These are phyloP conservation scores for Pelodytes ibericus DNA, from an alignment of 2,797 vertebrate genomes.

Conservation along the genomic window DNA sequence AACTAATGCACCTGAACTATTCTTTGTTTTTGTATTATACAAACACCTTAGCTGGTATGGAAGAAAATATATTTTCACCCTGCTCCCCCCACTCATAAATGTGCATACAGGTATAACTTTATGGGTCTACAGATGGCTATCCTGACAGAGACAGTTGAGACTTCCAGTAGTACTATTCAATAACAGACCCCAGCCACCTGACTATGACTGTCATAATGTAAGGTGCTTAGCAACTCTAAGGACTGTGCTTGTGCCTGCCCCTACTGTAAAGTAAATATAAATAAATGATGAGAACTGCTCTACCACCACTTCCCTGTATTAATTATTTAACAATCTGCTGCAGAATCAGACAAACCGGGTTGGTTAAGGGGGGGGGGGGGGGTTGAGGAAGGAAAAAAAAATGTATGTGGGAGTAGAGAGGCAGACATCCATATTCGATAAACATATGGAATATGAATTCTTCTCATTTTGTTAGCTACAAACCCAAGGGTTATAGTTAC, in stretches of 20 bases:
- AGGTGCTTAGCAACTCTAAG: conserved; percentile 8
- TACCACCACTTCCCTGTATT: conserved; percentile 40
- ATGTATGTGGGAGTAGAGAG: not conserved
- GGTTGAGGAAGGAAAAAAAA: conserved; percentile 18
- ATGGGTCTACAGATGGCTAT: not conserved
- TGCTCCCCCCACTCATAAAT: too few relatives aligned
- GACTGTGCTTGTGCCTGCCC: not conserved
- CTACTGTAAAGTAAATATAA: conserved; percentile 43
- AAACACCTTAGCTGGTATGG: too few relatives aligned
- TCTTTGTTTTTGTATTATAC: too few relatives aligned
- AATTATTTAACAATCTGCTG: conserved; percentile 50
- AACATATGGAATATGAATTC: too few relatives aligned
- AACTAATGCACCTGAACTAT: too few relatives aligned
- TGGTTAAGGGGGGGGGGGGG: too few relatives aligned
- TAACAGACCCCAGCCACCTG: conserved; percentile 18
- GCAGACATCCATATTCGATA: too few relatives aligned
- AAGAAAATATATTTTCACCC: too few relatives aligned
- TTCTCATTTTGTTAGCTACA: too few relatives aligned
- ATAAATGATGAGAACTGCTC: conserved; percentile 46
- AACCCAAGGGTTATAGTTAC: too few relatives aligned
- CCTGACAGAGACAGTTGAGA: too few relatives aligned
- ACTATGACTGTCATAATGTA: not conserved
- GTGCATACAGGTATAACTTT: not conserved
- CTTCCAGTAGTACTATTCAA: not conserved
- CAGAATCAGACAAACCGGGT: conserved; percentile 32